Evolutionary conservation across 1,140 invertebrate genomes (phyloP), one percentile per base, ranked within the genome.

Genomic region (Phymorhynchus buccinoides): DNA sequence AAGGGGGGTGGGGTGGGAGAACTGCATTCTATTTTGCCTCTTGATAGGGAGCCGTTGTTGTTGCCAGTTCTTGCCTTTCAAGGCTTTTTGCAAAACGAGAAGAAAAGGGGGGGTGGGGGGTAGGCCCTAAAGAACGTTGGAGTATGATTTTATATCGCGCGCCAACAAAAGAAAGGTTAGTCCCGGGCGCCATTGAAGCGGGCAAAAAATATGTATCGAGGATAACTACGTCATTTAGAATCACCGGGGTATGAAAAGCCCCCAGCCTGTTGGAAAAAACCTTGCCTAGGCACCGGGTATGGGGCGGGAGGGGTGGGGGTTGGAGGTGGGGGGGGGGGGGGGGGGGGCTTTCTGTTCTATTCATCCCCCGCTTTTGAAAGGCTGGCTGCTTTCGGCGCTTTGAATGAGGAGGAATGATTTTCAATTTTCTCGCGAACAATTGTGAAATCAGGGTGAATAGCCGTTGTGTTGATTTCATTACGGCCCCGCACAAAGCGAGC

Each of bases 351-450:
- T 22, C 22, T 1, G n/a, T 1, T 16, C 81, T 37, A 83, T 89
- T 90, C 87, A 84, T 83, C 80, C 73, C 86, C 81, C n/a, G n/a
- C 73, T 84, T 81, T 85, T 84, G 83, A 84, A 83, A 86, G 83
- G 78, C 86, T 83, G n/a, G n/a, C n/a, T n/a, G n/a, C n/a, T 66
- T 71, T 86, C 87, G 85, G 86, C 71, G 86, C 77, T 41, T n/a
- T 89, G 88, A 89, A 90, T 90, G 87, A 85, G 75, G 80, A 68
- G 88, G 89, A 92, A 91, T 92, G 90, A 91, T 92, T 92, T 92
- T 90, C 91, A 92, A 92, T 92, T 92, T 92, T 91, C 88, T 88
- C 86, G 39, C 84, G 84, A 83, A 92, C 91, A 92, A 92, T 90
- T 78, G 87, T 77, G 87, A 88, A 90, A 91, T 91, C 89, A 88